These are phyloP conservation scores for Hemaris fuciformis DNA, from an alignment of 2,888 invertebrate genomes.

Conservation along the genomic window DNA sequence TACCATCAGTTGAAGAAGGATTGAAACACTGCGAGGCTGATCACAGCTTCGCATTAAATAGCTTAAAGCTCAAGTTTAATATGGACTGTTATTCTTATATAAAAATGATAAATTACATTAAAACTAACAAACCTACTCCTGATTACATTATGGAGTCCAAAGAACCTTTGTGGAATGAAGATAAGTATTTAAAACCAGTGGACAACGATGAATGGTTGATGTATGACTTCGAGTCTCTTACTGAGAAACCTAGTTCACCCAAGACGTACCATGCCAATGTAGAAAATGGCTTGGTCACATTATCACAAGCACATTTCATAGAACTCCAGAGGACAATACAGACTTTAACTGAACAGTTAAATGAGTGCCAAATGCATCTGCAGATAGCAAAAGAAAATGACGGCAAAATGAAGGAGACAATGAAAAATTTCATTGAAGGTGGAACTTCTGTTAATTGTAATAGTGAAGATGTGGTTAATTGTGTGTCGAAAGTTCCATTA, in stretches of 20 bases:
- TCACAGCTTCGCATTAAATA: constrained; percentile 85
- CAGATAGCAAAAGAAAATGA: constrained; percentile 83
- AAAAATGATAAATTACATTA: constrained; percentile 90
- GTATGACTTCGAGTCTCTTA: constrained; percentile 85
- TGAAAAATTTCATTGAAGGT: constrained; percentile 78
- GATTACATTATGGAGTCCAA: constrained; percentile 78
- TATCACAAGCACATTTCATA: constrained; percentile 82
- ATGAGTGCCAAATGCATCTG: constrained; percentile 81
- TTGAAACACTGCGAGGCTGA: constrained; percentile 84
- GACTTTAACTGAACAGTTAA: constrained; percentile 78
- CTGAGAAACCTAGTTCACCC: constrained; percentile 61
- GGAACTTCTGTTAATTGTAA: constrained; percentile 37
- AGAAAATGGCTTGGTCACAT: constrained; percentile 82
- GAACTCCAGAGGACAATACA: constrained; percentile 83
- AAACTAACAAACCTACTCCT: constrained; percentile 82
- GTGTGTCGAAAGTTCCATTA: constrained; percentile 74
- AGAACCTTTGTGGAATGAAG: constrained; percentile 85
- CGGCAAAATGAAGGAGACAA: constrained; percentile 81
- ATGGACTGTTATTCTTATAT: constrained; percentile 92
- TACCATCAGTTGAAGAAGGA: constrained; percentile 83
- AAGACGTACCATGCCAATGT: constrained; percentile 81
- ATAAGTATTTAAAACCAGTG: constrained; percentile 89
- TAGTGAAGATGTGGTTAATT: constrained; percentile 47
- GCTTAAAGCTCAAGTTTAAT: constrained; percentile 84
- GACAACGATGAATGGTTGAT: constrained; percentile 91